Percentiles rank a stretch among this genome's conserved stretches.
These are phyloP conservation scores for Menidia beryllina DNA, from an alignment of 2,113 vertebrate species.

Conservation along the genomic window DNA sequence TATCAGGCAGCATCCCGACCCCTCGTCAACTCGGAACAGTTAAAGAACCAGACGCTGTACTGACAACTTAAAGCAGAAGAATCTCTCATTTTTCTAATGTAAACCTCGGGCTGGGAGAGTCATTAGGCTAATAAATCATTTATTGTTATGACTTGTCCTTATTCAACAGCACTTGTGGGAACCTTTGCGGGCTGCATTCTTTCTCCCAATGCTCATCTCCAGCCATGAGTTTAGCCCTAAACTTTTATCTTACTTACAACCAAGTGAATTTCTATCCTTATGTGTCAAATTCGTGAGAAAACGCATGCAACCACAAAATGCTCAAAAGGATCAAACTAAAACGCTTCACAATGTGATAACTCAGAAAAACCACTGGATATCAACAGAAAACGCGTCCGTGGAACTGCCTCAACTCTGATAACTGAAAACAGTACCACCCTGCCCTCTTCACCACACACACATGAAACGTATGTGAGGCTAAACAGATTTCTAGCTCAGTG, in stretches of 20 bases:
- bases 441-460: slow-evolving; percentile 2
- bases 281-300: neutral
- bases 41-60: slow-evolving; percentile 19
- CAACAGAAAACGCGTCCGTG: neutral
- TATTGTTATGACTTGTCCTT: slow-evolving; percentile 36
- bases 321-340: neutral
- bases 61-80: slow-evolving; percentile 32
- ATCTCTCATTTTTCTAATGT: slow-evolving; percentile 6
- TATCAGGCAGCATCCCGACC: slow-evolving; percentile 42
- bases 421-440: neutral
- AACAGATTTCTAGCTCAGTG: slow-evolving; percentile 35
- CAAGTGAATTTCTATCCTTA: neutral
- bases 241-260: neutral
- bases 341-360: neutral
- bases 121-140: slow-evolving; percentile 43
- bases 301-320: slow-evolving; percentile 6
- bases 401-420: slow-evolving; percentile 14
- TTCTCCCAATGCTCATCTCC: slow-evolving; percentile 5
- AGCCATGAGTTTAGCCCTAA: neutral
- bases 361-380: neutral
- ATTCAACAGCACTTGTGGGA: slow-evolving; percentile 9
- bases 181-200: neutral
- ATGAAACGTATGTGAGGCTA: slow-evolving; percentile 17
- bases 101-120: slow-evolving; percentile 13
- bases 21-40: slow-evolving; percentile 34